Evolutionary conservation across 2,113 vertebrate genomes (phyloP), one percentile per base, ranked within the genome.

Genomic region (Corythoichthys haematopterus): DNA sequence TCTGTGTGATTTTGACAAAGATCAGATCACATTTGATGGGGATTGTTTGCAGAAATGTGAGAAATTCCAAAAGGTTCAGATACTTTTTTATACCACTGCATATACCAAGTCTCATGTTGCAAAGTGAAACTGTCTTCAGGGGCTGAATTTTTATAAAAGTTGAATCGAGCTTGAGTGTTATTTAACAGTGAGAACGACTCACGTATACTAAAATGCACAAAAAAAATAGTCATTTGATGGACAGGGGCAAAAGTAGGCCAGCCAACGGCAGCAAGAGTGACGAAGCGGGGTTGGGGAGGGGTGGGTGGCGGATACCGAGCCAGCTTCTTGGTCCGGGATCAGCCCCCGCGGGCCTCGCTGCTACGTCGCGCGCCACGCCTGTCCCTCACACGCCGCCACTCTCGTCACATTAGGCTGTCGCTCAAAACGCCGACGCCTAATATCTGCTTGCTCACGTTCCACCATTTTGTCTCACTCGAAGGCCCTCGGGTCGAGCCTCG

Each of bases 401-500:
- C 82, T 80, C 79, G 82, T 84, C 85, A 85, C 82, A 75, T 84
- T 80, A 84, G 65, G 74, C 66, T 64, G 69, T 82, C 83, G 74
- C 78, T 88, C 85, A 85, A 77, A 77, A 77, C 70, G 50, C 77
- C 45, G 72, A 69, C 5, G 62, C 62, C 47, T 38, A 13, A 70
- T 63, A 65, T 73, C 63, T 2, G 70, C 65, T 33, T 15, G 68
- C 66, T 68, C 68, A 71, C 52, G 28, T 28, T 55, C 52, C 7
- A 33, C 20, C 52, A 33, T 63, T 38, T 37, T 6, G 6, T n/a
- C 15, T 37, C n/a, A 20, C n/a, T 52, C 2, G 50, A 52, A n/a
- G 5, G 16, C 15, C 50, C 50, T 51, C 50, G 15, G 16, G 50
- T n/a, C 6, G 56, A 66, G 53, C 63, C 52, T 59, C 9, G 64